phyloP scores from a whole-genome alignment of 1,140 invertebrate genomes.

The Drosophila kurseongensis region DNA sequence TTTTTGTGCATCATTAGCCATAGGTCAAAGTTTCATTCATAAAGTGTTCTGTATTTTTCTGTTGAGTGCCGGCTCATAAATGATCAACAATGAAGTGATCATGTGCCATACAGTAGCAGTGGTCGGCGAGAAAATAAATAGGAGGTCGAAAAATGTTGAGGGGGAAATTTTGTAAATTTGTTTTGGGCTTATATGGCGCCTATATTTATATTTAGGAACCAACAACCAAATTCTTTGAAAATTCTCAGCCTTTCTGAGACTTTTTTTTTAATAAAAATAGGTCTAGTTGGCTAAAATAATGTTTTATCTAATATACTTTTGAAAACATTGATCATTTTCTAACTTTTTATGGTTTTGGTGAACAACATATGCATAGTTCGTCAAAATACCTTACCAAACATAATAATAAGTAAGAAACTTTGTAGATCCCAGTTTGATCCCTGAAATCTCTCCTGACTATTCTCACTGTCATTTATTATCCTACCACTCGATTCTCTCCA shows the following conservation, averaged over 20 bases:
- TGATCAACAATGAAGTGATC: slow-evolving; percentile 53
- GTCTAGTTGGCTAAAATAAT: no score
- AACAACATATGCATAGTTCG: no score
- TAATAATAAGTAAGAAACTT: no score
- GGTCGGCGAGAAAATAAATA: slow-evolving; percentile 3
- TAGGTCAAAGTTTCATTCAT: slow-evolving; percentile 59
- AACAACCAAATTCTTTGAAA: background rate
- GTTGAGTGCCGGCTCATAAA: slow-evolving; percentile 4
- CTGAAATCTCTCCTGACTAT: background rate
- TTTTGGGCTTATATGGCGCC: slow-evolving; percentile 9
- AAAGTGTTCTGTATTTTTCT: slow-evolving; percentile 29
- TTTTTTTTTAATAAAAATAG: no score
- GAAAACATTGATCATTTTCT: no score
- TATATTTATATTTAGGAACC: background rate
- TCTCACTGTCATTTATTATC: no score
- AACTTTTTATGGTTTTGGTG: no score
- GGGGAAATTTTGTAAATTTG: background rate
- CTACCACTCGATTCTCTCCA: slow-evolving; percentile 9
- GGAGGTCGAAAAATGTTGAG: slow-evolving; percentile 10
- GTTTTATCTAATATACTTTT: no score
- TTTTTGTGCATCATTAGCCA: slow-evolving; percentile 49
- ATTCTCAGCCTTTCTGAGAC: background rate
- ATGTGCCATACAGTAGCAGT: slow-evolving; percentile 36
- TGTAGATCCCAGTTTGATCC: no score
- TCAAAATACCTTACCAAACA: no score